Conservation (phyloP, 1,140 invertebrate species). For the Drosophila parvula region DNA sequence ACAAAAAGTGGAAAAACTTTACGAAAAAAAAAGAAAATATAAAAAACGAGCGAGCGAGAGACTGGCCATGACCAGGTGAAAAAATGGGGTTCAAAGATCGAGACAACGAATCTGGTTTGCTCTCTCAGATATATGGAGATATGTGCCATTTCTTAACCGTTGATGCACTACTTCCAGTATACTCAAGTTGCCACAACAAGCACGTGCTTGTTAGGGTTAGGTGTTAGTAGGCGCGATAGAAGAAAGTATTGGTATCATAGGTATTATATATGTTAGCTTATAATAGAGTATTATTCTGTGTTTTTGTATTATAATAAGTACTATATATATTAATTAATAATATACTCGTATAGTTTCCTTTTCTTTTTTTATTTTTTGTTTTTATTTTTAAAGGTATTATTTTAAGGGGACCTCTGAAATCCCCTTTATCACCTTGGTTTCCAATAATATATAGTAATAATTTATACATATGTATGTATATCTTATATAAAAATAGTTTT, state of each 20-base stretch:
- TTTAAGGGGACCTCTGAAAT: too few species aligned
- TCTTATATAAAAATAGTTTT: neutral
- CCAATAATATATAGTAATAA: too few species aligned
- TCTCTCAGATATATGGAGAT: neutral
- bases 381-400: too few species aligned
- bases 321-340: neutral
- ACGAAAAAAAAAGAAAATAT: neutral
- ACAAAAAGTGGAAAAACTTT: slow-evolving; percentile 1
- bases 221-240: too few species aligned
- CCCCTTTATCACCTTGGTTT: too few species aligned
- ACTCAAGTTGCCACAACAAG: too few species aligned
- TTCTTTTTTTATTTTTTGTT: neutral
- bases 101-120: slow-evolving; percentile 10
- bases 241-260: too few species aligned
- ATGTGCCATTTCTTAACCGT: too few species aligned
- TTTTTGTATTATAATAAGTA: neutral
- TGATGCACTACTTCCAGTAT: too few species aligned
- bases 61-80: slow-evolving; percentile 19
- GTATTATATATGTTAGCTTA: too few species aligned
- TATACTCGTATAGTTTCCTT: too few species aligned
- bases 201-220: too few species aligned
- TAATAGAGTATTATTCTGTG: neutral
- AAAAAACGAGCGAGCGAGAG: slow-evolving; percentile 18
- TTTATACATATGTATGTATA: neutral
- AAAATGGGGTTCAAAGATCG: neutral